Evolutionary conservation across 1,140 invertebrate genomes (phyloP).

Genomic region (Papilio machaon): DNA sequence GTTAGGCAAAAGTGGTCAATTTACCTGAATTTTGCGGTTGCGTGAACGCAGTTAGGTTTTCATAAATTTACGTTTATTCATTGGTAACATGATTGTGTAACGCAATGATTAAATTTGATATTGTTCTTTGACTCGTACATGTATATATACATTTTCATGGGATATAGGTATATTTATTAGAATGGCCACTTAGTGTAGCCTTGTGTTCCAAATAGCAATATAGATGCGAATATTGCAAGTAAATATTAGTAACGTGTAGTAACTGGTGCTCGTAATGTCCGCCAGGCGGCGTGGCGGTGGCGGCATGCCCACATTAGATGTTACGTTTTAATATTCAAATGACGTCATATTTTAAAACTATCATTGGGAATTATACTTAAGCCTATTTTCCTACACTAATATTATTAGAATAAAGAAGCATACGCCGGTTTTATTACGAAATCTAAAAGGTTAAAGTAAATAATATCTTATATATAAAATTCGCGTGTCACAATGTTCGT

Average conservation of each 20-base stretch:
- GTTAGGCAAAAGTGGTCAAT: no score
- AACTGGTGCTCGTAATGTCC: slow-evolving; percentile 30
- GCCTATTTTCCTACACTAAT: background rate
- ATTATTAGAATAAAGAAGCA: background rate
- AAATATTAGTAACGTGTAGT: slow-evolving; percentile 33
- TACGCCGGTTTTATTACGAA: background rate
- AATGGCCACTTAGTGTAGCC: slow-evolving; percentile 26
- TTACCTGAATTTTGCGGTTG: no score
- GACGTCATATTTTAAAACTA: slow-evolving; percentile 13
- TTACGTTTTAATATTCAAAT: slow-evolving; percentile 36
- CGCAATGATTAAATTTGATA: background rate
- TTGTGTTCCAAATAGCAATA: slow-evolving; percentile 34
- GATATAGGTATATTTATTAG: slow-evolving; percentile 15
- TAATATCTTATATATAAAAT: no score
- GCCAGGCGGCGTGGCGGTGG: slow-evolving; percentile 16
- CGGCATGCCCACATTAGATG: slow-evolving; percentile 26
- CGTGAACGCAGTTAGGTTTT: background rate
- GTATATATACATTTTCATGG: no score
- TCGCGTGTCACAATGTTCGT: no score
- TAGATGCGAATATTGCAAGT: slow-evolving; percentile 38
- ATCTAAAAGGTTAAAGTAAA: background rate
- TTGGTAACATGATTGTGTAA: background rate
- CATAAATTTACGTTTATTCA: background rate
- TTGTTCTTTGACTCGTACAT: background rate
- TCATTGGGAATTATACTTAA: background rate